These are phyloP conservation scores for Australoheros facetus DNA, from an alignment of 2,797 vertebrate genomes.

Conservation along the genomic window DNA sequence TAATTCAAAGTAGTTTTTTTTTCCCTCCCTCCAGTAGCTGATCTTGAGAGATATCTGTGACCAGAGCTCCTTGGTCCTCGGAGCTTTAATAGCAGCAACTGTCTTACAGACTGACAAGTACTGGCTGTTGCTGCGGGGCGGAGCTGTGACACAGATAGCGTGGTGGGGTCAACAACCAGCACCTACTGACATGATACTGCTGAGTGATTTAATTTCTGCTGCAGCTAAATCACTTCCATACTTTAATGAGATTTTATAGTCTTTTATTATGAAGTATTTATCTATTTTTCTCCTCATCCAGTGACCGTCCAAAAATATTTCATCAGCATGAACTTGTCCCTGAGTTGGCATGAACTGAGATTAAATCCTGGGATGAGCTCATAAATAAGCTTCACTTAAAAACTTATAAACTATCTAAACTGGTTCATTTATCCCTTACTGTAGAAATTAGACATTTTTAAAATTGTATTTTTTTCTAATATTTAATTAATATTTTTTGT, in stretches of 20 bases:
- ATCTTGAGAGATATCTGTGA: constrained; percentile 35
- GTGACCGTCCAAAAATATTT: neutral
- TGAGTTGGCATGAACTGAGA: neutral
- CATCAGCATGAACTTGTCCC: too few relatives aligned
- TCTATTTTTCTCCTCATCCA: neutral
- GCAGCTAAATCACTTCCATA: neutral
- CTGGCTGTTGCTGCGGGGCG: constrained; percentile 54
- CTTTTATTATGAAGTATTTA: neutral
- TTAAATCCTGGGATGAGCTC: neutral
- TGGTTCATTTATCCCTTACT: neutral
- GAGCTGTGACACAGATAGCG: constrained; percentile 44
- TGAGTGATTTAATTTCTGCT: constrained; percentile 7
- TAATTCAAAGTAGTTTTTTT: constrained; percentile 22
- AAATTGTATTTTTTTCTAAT: too few relatives aligned
- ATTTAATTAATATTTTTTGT: neutral
- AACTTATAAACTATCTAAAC: neutral
- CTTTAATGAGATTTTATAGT: neutral
- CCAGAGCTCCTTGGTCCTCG: constrained; percentile 30
- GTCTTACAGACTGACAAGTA: constrained; percentile 45
- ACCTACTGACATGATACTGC: constrained; percentile 16
- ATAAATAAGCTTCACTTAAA: neutral
- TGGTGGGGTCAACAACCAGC: constrained; percentile 54
- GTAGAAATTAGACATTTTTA: neutral
- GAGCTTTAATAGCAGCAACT: constrained; percentile 58
- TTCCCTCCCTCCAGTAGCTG: constrained; percentile 3